These are phyloP conservation scores for Atrina japonica DNA, from an alignment of 2,888 invertebrate species.

Conservation along the genomic window DNA sequence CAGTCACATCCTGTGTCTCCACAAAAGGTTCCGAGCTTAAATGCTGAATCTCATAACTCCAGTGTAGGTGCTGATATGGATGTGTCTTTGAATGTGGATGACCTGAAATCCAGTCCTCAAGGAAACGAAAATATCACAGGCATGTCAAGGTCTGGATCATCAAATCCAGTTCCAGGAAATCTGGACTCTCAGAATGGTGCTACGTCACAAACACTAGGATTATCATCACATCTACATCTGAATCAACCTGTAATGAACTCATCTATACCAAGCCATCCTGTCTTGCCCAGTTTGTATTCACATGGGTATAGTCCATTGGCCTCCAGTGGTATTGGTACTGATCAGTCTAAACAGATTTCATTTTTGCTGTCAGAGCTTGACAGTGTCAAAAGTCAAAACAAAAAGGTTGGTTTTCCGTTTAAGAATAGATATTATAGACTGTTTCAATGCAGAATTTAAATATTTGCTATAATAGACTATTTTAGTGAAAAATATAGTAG, in stretches of 20 bases:
- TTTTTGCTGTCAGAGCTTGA: constrained; percentile 57
- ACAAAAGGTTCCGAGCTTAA: background rate
- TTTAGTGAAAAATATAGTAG: background rate
- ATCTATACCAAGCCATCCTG: background rate
- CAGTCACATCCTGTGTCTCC: background rate
- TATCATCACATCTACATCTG: constrained; percentile 16
- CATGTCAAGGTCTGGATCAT: background rate
- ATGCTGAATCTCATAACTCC: constrained; percentile 4
- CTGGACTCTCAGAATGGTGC: constrained; percentile 4
- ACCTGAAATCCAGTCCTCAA: constrained; percentile 25
- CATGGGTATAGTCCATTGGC: constrained; percentile 21
- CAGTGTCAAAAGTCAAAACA: constrained; percentile 51
- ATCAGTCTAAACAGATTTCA: constrained; percentile 54
- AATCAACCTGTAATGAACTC: constrained; percentile 16
- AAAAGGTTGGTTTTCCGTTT: constrained; percentile 48
- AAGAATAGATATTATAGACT: background rate
- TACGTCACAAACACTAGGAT: constrained; percentile 6
- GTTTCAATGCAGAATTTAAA: background rate
- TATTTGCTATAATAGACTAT: background rate
- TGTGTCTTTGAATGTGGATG: constrained; percentile 29
- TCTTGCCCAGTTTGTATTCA: background rate
- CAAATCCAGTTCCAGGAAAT: background rate
- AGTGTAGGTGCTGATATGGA: constrained; percentile 9
- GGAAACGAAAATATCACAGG: background rate
- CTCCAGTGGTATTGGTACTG: constrained; percentile 34